Conservation (phyloP, 1,140 invertebrate species). For the Leptinotarsa defecta region DNA sequence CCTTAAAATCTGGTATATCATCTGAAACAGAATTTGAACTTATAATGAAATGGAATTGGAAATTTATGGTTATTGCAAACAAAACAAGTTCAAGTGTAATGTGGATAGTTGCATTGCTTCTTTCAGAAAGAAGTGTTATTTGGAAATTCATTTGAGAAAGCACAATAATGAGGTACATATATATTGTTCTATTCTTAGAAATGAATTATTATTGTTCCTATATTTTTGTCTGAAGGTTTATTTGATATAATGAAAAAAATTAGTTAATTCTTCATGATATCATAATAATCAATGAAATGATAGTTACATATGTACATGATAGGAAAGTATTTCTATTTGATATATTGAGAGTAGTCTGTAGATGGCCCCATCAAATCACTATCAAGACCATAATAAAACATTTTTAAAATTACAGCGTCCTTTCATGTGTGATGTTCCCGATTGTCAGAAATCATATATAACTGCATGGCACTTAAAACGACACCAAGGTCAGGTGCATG, state of each 20-base stretch:
- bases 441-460: constrained; percentile 59
- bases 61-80: background rate
- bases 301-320: too few species aligned
- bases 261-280: too few species aligned
- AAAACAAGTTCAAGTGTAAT: constrained; percentile 44
- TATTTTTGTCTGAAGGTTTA: too few species aligned
- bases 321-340: too few species aligned
- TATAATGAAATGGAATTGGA: background rate
- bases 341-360: too few species aligned
- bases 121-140: constrained; percentile 58
- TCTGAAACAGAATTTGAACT: background rate
- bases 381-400: too few species aligned
- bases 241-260: too few species aligned
- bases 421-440: constrained; percentile 54
- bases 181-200: background rate
- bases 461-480: constrained; percentile 59
- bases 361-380: too few species aligned
- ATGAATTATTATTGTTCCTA: background rate
- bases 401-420: constrained; percentile 53
- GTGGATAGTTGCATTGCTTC: constrained; percentile 53
- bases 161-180: constrained; percentile 56
- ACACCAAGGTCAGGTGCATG: constrained; percentile 55
- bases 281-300: too few species aligned
- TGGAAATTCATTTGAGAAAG: constrained; percentile 55
- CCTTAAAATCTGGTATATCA: too few species aligned